phyloP scores from a whole-genome alignment of 1,140 invertebrate genomes.

The Papilio aristodemus region DNA sequence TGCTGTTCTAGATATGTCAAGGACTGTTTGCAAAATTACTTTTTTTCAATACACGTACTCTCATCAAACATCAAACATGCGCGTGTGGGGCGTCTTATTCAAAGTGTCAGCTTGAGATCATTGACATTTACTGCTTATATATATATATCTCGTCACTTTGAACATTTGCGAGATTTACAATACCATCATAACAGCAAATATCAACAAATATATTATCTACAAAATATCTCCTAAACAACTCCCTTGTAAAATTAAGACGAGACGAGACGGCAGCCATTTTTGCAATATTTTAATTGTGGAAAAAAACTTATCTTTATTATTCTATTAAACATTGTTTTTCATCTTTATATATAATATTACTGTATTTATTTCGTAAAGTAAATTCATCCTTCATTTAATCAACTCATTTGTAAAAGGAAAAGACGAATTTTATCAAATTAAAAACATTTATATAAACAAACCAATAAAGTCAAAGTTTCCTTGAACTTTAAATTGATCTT shows the following conservation, averaged over 20 bases:
- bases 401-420: not conserved
- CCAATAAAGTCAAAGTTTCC: constrained; percentile 6
- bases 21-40: constrained; percentile 67
- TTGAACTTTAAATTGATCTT: constrained; percentile 32
- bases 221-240: too few species aligned
- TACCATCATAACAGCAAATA: too few species aligned
- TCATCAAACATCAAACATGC: constrained; percentile 29
- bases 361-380: not conserved
- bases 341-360: too few species aligned
- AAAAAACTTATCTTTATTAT: too few species aligned
- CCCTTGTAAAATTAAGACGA: too few species aligned
- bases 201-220: too few species aligned
- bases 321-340: too few species aligned
- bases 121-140: constrained; percentile 1
- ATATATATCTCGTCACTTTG: not conserved
- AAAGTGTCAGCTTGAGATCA: not conserved
- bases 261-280: too few species aligned
- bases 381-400: not conserved
- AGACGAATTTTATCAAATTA: not conserved
- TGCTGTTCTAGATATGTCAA: constrained; percentile 70
- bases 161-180: not conserved
- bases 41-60: constrained; percentile 49
- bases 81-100: not conserved
- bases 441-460: not conserved
- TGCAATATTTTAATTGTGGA: too few species aligned